Evolutionary conservation across 2,888 invertebrate species (phyloP), one percentile per base, ranked within the genome.

Genomic region (Nemotelus nigrinus): DNA sequence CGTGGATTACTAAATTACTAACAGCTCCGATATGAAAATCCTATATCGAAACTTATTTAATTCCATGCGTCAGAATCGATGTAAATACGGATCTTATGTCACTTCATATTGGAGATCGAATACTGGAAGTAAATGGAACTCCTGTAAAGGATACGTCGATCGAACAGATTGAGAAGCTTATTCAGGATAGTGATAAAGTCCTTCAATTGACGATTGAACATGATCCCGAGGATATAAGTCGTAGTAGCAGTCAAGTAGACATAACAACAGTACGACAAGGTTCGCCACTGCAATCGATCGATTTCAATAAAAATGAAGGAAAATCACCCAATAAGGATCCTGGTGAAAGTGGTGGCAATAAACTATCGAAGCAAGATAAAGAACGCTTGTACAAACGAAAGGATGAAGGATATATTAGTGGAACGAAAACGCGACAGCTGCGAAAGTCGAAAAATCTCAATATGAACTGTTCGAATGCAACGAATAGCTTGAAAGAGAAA

Each of bases 111-210:
- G 97, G 97, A n/a, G 97, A 97, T 88, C 90, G 93, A 83, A 96
- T 98, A 81, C 88, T 97, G 80, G 97, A 97, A 89, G 95, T 97
- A 70, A 96, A 97, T 89, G 97, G 97, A 2, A 92, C 94, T 0
- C 94, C 96, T 0, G 93, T 96, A 0, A 92, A 91, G 83, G 93
- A 94, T 84, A 92, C 93, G 75, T 92, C 94, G 0, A 89, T 95
- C 68, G 93, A 94, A 80, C 95, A 92, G 81, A 92, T 94, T 77
- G 94, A 95, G 85, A 91, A 92, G 84, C 89, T 93, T 50, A 90
- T 95, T 77, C 89, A 91, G 79, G 91, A 91, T 83, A 91, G 93
- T 0, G 93, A 93, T 82, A 90, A 92, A 77, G 91, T 93, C 79
- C 86, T 95, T 78, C 94, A 96, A 90, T 87, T 97, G 80, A 96